Evolutionary conservation across 2,797 vertebrate genomes (phyloP).

Genomic region (Tragopan temminckii): DNA sequence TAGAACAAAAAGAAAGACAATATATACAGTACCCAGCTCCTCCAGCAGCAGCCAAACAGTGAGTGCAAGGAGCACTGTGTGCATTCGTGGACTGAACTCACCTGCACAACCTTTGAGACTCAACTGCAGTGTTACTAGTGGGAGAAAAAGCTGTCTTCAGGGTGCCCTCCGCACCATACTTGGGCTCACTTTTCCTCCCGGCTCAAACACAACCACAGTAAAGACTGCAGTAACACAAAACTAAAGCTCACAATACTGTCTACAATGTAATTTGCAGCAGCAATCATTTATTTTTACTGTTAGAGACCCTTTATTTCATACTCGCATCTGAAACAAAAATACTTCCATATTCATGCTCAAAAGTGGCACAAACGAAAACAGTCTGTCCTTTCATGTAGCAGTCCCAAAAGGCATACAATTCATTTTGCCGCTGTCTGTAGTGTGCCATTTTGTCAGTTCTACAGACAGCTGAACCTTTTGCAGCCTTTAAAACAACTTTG

Average conservation of each 20-base stretch:
- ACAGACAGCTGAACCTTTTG: conserved; percentile 33
- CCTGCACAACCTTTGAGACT: neutral
- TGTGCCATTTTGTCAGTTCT: conserved; percentile 37
- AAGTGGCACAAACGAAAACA: neutral
- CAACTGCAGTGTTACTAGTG: neutral
- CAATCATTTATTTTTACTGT: neutral
- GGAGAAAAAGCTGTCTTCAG: neutral
- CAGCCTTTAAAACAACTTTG: conserved; percentile 40
- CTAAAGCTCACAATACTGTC: neutral
- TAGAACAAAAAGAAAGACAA: neutral
- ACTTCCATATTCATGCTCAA: neutral
- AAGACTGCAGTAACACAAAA: neutral
- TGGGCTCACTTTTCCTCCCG: neutral
- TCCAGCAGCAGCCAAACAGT: neutral
- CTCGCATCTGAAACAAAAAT: rapidly evolving
- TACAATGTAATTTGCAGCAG: neutral
- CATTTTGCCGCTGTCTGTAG: neutral
- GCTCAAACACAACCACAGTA: neutral
- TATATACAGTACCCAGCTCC: neutral
- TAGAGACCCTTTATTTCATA: neutral
- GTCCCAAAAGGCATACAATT: neutral
- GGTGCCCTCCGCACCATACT: rapidly evolving
- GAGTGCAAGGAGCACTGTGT: neutral
- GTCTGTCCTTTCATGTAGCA: neutral
- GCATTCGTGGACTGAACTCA: neutral